A percentile compares a stretch with the other conserved stretches of the same genome.
Conservation (phyloP, 2,888 invertebrate genomes). For the Coelogynopora nodosa region DNA sequence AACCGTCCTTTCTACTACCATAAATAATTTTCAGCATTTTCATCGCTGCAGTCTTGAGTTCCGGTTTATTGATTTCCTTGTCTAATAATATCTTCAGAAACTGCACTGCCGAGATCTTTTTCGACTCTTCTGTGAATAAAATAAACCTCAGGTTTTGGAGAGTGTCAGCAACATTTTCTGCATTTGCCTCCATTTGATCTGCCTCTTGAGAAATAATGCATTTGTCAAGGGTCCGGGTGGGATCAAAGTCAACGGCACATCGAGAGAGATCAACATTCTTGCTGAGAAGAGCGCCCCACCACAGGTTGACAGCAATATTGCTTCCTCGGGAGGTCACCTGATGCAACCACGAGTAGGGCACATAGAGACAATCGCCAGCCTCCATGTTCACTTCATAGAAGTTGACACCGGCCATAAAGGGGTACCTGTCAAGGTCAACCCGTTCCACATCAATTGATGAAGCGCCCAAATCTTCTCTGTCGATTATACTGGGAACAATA, state of each 20-base stretch:
- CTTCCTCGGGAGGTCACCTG: slow-evolving; percentile 46
- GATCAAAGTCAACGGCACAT: not conserved
- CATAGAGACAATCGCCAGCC: slow-evolving; percentile 47
- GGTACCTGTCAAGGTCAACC: slow-evolving; percentile 45
- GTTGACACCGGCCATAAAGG: slow-evolving; percentile 40
- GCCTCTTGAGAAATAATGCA: not conserved
- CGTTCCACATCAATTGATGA: slow-evolving; percentile 38
- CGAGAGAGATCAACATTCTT: not conserved
- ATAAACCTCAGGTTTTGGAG: not conserved
- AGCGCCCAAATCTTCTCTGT: not conserved
- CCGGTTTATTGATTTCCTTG: not conserved
- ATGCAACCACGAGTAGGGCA: slow-evolving; percentile 46
- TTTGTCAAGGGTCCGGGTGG: not conserved
- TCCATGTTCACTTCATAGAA: slow-evolving; percentile 44
- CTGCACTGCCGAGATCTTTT: not conserved
- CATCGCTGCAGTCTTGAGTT: not conserved
- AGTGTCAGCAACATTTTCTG: not conserved
- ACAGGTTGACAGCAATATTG: slow-evolving; percentile 47
- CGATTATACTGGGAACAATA: slow-evolving; percentile 3
- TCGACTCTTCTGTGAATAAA: not conserved
- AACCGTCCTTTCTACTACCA: not conserved
- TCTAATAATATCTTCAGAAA: not conserved
- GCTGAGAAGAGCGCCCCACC: slow-evolving; percentile 33
- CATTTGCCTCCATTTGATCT: not conserved
- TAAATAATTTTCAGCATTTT: not conserved